Conservation (phyloP, 2,797 vertebrate species). For the Enteromius argenteus region DNA sequence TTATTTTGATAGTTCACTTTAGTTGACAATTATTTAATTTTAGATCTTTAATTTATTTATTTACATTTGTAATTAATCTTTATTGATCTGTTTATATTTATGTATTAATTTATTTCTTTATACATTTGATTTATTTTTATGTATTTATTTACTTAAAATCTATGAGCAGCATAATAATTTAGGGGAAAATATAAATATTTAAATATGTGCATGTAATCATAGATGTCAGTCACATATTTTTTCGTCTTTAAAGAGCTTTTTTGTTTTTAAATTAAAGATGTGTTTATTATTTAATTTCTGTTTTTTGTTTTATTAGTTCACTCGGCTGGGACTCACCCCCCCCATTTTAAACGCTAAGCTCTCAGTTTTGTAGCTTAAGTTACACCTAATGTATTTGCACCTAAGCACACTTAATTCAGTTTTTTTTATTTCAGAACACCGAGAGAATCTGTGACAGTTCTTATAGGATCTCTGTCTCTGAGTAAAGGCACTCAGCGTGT, state of each 20-base stretch:
- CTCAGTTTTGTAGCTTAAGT: neutral
- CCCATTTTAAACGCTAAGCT: neutral
- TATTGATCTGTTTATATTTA: neutral
- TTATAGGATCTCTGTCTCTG: constrained; percentile 62
- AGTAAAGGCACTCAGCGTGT: constrained; percentile 39
- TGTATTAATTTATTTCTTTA: no score
- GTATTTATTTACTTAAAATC: neutral
- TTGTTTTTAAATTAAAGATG: neutral
- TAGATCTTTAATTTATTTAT: neutral
- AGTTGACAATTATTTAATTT: no score
- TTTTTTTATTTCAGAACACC: neutral
- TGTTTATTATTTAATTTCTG: neutral
- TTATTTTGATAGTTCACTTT: no score
- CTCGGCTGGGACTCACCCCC: neutral
- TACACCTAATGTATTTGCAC: neutral
- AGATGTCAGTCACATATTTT: neutral
- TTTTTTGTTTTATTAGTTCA: neutral
- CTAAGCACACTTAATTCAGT: neutral
- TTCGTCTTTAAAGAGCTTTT: neutral
- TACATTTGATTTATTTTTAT: no score
- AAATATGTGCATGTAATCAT: neutral
- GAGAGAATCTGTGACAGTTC: constrained; percentile 20
- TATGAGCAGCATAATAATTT: neutral
- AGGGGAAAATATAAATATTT: neutral
- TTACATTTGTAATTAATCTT: neutral